phyloP scores from a whole-genome alignment of 2,113 vertebrate genomes.

The Grus americana region DNA sequence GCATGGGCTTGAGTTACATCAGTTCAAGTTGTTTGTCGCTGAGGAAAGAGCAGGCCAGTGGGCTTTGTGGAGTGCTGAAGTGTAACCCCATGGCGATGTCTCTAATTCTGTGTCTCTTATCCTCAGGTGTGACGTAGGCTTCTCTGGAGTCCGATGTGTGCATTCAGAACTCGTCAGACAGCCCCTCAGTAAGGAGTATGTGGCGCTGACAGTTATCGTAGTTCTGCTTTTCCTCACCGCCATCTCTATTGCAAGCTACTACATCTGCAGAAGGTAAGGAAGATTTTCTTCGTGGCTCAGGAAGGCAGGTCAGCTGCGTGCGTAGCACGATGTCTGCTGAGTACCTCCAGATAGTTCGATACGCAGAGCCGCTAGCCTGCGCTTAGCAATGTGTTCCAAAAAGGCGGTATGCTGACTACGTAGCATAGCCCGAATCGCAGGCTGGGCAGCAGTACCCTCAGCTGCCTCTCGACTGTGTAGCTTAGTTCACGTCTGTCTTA shows the following conservation, averaged over 20 bases:
- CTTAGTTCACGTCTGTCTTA: neutral
- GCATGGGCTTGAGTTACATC: fast-evolving
- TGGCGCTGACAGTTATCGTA: slow-evolving; percentile 65
- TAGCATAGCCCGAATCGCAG: neutral
- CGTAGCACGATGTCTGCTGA: neutral
- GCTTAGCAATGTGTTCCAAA: fast-evolving
- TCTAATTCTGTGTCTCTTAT: neutral
- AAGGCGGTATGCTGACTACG: fast-evolving
- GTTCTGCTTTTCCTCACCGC: slow-evolving; percentile 55
- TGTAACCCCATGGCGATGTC: fast-evolving
- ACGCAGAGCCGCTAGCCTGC: neutral
- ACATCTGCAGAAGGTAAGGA: slow-evolving; percentile 75
- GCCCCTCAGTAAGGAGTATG: slow-evolving; percentile 75
- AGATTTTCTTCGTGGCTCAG: fast-evolving
- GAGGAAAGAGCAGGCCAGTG: neutral
- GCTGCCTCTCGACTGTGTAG: fast-evolving
- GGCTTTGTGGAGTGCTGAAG: neutral
- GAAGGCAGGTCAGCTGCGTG: neutral
- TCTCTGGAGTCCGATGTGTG: slow-evolving; percentile 71
- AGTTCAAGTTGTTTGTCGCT: neutral
- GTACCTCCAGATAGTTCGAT: fast-evolving
- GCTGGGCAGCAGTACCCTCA: neutral
- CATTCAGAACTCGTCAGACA: slow-evolving; percentile 72
- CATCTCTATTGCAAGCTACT: slow-evolving; percentile 55
- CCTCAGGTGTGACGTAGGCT: slow-evolving; percentile 74